Evolutionary conservation across 1,140 invertebrate genomes (phyloP).

Genomic region (Portunus trituberculatus): DNA sequence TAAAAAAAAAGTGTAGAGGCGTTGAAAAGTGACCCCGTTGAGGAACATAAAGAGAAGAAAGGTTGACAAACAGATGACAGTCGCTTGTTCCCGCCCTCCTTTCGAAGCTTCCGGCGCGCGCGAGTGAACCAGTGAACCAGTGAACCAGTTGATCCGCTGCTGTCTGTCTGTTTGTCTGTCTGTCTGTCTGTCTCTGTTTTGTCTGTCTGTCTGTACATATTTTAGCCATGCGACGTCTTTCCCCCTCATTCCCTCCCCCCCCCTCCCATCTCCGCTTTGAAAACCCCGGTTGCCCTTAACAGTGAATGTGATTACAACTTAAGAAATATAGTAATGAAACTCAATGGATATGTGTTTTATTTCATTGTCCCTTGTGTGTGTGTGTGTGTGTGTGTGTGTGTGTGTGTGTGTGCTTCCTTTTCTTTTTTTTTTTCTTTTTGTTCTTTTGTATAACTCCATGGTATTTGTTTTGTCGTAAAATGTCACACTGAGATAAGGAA

Average conservation of each 20-base stretch:
- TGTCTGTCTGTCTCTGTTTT: slow-evolving; percentile 40
- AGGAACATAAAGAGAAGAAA: background rate
- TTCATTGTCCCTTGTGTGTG: background rate
- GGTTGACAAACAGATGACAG: slow-evolving; percentile 4
- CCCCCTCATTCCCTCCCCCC: background rate
- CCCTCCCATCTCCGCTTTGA: slow-evolving; percentile 32
- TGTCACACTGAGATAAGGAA: no score
- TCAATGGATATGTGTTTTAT: slow-evolving; percentile 16
- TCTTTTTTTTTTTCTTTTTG: no score
- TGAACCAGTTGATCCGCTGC: background rate
- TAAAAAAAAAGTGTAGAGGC: background rate
- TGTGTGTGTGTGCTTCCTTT: background rate
- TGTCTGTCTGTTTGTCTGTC: slow-evolving; percentile 26
- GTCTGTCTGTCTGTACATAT: slow-evolving; percentile 47
- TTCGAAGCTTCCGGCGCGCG: slow-evolving; percentile 11
- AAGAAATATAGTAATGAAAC: slow-evolving; percentile 70
- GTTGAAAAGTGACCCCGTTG: background rate
- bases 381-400: background rate
- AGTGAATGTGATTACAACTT: slow-evolving; percentile 71
- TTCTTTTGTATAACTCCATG: no score
- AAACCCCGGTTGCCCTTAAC: slow-evolving; percentile 67
- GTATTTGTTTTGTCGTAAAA: no score
- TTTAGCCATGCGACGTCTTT: slow-evolving; percentile 46
- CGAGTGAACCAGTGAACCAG: background rate
- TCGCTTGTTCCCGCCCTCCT: background rate